Percentiles rank a stretch among this genome's conserved stretches.
Conservation (phyloP, 2,113 vertebrate genomes). For the Poeciliopsis prolifica region DNA sequence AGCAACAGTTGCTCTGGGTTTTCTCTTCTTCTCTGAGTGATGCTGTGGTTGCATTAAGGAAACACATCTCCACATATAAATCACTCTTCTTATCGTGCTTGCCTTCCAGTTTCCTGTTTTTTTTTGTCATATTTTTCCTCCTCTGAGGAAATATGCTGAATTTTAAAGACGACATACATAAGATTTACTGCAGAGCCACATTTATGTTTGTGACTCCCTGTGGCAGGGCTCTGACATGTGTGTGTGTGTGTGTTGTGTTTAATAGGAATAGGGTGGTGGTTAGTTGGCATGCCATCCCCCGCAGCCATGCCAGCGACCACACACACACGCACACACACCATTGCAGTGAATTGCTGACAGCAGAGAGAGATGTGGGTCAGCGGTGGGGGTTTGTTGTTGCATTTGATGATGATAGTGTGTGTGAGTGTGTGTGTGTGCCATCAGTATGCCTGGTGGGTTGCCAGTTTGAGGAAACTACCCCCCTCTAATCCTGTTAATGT, state of each 20-base stretch:
- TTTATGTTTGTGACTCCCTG: background rate
- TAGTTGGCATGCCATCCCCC: slow-evolving; percentile 8
- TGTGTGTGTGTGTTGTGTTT: no score
- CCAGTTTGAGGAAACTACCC: slow-evolving; percentile 57
- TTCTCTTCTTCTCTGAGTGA: no score
- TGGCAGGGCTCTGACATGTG: no score
- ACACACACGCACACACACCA: slow-evolving; percentile 9
- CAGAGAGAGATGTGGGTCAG: slow-evolving; percentile 62
- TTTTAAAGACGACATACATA: background rate
- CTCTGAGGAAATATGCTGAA: background rate
- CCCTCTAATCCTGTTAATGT: slow-evolving; percentile 51
- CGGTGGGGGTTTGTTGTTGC: slow-evolving; percentile 49
- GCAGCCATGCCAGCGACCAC: slow-evolving; percentile 18
- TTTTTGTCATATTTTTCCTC: no score
- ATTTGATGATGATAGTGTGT: slow-evolving; percentile 30
- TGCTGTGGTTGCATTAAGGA: no score
- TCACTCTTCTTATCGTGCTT: no score
- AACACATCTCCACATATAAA: no score
- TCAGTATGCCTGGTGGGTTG: slow-evolving; percentile 47
- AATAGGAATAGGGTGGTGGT: background rate
- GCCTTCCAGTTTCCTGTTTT: no score
- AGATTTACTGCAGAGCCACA: background rate
- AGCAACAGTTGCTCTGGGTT: no score
- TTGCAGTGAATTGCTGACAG: slow-evolving; percentile 42
- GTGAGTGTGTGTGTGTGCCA: slow-evolving; percentile 25